Conservation (phyloP, 2,888 invertebrate species). For the Apoda limacodes region DNA sequence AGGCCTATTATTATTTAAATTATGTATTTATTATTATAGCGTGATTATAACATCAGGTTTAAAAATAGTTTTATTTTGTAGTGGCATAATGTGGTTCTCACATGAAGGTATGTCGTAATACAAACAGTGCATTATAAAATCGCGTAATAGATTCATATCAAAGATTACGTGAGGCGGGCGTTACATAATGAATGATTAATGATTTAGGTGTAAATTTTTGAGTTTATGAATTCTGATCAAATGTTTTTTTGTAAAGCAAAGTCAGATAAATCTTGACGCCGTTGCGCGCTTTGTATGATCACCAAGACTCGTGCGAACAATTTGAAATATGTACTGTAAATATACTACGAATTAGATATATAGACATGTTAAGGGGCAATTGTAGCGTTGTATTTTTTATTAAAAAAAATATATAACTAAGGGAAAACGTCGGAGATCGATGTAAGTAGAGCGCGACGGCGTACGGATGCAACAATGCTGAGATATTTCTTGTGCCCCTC, state of each 20-base stretch:
- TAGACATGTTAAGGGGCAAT: constrained; percentile 55
- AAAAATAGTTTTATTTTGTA: too few relatives aligned
- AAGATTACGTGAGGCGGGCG: too few relatives aligned
- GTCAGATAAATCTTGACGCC: too few relatives aligned
- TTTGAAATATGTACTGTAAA: constrained; percentile 57
- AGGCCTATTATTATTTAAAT: constrained; percentile 55
- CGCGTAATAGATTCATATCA: too few relatives aligned
- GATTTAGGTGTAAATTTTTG: constrained; percentile 59
- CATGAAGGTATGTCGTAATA: too few relatives aligned
- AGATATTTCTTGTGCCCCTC: constrained; percentile 66
- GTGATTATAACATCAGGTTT: too few relatives aligned
- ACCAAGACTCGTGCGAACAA: constrained; percentile 48
- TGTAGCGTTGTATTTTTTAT: constrained; percentile 56
- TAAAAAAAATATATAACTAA: constrained; percentile 39
- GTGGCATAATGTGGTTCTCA: too few relatives aligned
- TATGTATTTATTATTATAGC: too few relatives aligned
- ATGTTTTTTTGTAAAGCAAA: too few relatives aligned
- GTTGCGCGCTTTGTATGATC: constrained; percentile 25
- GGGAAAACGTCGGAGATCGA: constrained; percentile 24
- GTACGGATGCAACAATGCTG: constrained; percentile 52
- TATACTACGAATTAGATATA: constrained; percentile 61
- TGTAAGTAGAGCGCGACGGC: constrained; percentile 29
- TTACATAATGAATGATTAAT: constrained; percentile 51
- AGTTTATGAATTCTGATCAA: constrained; percentile 65
- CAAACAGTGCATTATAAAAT: too few relatives aligned